Evolutionary conservation across 2,888 invertebrate species (phyloP), one percentile per base, ranked within the genome.

Genomic region (Exocentrus adspersus): DNA sequence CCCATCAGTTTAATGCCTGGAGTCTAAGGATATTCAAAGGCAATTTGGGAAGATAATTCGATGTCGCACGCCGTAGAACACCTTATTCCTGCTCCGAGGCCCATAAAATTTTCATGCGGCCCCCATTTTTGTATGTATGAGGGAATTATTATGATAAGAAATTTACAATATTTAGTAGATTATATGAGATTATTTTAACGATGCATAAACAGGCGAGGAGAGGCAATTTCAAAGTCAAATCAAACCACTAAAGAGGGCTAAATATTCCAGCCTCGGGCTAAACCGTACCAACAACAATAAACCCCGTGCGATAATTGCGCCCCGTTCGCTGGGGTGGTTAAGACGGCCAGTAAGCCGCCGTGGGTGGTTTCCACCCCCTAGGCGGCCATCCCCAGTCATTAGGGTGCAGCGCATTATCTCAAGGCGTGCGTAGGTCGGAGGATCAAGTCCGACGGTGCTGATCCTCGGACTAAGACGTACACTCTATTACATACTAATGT

Each of bases 251-350:
- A 80, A 79, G 78, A 78, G 79, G 79, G 71, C 78, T 79, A 80
- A 80, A 78, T 79, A 79, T 80, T 80, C 80, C 73, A 75, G 79
- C 79, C 76, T 67, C 67, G 62, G 75, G 80, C 79, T 79, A 80
- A 80, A 79, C 78, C 78, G 76, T 77, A 79, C 76, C 78, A 80
- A 80, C 79, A 80, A 81, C 80, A 81, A 81, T 81, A 80, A 81
- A 80, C 80, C 59, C 59, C 80, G 80, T 80, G 79, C 75, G 80
- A 81, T 81, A 81, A 81, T 81, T 81, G 78, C 78, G 72, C 75
- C 67, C 72, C 71, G 75, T 71, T 71, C 61, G 69, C 72, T 71
- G 74, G 71, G 74, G 71, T 65, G 64, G 72, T 70, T 73, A 75
- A 73, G 74, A 76, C 72, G 76, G 74, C 74, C 78, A 75, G 76